phyloP scores from a whole-genome alignment of 2,113 vertebrate species.

The Pterocles burchelli region DNA sequence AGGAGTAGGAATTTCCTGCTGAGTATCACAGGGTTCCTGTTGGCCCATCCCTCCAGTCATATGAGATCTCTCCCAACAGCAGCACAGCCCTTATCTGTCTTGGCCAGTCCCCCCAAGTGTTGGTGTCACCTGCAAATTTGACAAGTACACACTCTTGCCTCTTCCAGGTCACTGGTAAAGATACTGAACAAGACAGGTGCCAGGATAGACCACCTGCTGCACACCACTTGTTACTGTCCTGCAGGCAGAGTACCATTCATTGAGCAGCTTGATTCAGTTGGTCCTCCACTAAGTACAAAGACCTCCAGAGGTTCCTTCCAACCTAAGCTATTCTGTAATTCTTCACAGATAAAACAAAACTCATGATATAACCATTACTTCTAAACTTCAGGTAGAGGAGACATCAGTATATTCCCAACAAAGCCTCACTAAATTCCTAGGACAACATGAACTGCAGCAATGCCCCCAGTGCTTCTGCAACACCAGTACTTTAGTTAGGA shows the following conservation, averaged over 20 bases:
- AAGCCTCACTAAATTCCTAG: not conserved
- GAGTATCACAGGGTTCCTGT: not conserved
- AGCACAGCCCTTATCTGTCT: not conserved
- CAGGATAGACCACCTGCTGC: not conserved
- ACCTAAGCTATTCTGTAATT: not conserved
- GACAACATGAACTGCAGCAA: not conserved
- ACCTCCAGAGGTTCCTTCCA: not conserved
- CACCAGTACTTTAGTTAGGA: not conserved
- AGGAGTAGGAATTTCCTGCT: not conserved
- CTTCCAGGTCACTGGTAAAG: not conserved
- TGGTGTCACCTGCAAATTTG: not conserved
- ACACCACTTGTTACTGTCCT: not conserved
- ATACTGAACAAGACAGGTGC: not conserved
- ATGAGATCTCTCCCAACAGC: not conserved
- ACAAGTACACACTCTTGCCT: not conserved
- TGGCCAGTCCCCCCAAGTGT: not conserved
- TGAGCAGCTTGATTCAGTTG: not conserved
- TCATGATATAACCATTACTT: not conserved
- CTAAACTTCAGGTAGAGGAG: not conserved
- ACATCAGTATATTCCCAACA: not conserved
- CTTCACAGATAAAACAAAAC: not conserved
- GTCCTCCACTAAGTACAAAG: not conserved
- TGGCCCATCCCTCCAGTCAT: not conserved
- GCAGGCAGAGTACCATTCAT: not conserved
- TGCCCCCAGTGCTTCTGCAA: accelerated